A percentile compares a stretch with the other conserved stretches of the same genome.
Conservation (phyloP, 2,797 vertebrate species). For the Acridotheres tristis region DNA sequence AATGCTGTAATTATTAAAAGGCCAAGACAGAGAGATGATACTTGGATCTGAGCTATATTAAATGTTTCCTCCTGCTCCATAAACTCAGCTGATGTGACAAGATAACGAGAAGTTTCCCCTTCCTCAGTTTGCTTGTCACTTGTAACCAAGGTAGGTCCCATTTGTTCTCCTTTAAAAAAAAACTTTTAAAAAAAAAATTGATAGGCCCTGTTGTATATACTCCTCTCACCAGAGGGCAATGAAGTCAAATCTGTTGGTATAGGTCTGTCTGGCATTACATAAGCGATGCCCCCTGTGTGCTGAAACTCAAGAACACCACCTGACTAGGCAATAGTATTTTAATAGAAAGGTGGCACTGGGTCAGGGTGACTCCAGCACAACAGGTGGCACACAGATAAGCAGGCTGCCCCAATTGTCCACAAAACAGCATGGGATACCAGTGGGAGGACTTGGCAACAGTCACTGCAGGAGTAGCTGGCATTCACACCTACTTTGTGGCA, state of each 20-base stretch:
- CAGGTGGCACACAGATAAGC: constrained; percentile 47
- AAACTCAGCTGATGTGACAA: background rate
- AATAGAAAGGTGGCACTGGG: constrained; percentile 40
- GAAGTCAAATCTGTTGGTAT: constrained; percentile 3
- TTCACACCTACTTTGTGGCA: constrained; percentile 41
- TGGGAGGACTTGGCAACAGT: constrained; percentile 9
- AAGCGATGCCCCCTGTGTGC: background rate
- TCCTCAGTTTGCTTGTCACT: background rate
- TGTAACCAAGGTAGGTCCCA: background rate
- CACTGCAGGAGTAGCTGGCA: background rate
- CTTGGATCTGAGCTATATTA: background rate
- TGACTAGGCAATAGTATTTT: background rate
- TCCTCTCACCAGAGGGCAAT: constrained; percentile 58
- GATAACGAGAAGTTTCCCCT: background rate
- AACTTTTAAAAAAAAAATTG: too few relatives aligned
- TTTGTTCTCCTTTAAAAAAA: background rate
- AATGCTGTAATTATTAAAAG: background rate
- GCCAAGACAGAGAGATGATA: background rate
- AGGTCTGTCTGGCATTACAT: background rate
- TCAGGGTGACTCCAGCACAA: constrained; percentile 42
- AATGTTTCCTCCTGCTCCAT: background rate
- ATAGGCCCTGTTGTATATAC: background rate
- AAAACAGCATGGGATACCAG: background rate
- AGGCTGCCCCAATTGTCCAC: background rate
- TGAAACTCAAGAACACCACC: constrained; percentile 2